Conservation (phyloP, 1,140 invertebrate genomes). For the Polypedilum vanderplanki region DNA sequence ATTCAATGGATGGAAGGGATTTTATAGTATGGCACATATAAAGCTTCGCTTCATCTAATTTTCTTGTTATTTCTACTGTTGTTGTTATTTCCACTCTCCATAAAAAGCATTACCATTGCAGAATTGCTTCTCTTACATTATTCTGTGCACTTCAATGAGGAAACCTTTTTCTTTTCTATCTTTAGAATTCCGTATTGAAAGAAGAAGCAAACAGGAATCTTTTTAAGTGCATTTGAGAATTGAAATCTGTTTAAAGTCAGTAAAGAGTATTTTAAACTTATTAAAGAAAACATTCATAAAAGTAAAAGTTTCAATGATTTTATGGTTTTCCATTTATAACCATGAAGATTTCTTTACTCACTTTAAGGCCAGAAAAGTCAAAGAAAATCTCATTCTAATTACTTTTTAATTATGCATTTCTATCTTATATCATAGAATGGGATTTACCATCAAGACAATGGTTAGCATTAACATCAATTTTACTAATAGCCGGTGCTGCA, state of each 20-base stretch:
- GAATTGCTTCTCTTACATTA: too few relatives aligned
- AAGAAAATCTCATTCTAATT: not conserved
- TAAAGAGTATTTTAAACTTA: not conserved
- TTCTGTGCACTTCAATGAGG: too few relatives aligned
- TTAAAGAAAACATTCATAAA: not conserved
- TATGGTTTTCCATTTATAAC: not conserved
- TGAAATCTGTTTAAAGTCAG: not conserved
- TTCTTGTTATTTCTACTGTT: too few relatives aligned
- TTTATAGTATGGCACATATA: too few relatives aligned
- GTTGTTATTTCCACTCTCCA: too few relatives aligned
- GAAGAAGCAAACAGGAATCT: not conserved
- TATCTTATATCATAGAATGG: constrained; percentile 43
- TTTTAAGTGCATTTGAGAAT: constrained; percentile 13
- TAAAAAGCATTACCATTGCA: too few relatives aligned
- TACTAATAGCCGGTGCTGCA: constrained; percentile 56
- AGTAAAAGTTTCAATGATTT: not conserved
- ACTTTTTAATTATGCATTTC: not conserved
- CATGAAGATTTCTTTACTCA: not conserved
- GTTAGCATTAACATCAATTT: constrained; percentile 57
- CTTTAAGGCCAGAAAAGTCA: not conserved
- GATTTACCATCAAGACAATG: constrained; percentile 52
- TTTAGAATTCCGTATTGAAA: too few relatives aligned
- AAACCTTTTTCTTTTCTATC: too few relatives aligned
- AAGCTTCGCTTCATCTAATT: too few relatives aligned
- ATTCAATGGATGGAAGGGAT: too few relatives aligned